Percentiles rank a stretch among this genome's conserved stretches.
These are phyloP conservation scores for Masticophis lateralis DNA, from an alignment of 2,797 vertebrate species.

Conservation along the genomic window DNA sequence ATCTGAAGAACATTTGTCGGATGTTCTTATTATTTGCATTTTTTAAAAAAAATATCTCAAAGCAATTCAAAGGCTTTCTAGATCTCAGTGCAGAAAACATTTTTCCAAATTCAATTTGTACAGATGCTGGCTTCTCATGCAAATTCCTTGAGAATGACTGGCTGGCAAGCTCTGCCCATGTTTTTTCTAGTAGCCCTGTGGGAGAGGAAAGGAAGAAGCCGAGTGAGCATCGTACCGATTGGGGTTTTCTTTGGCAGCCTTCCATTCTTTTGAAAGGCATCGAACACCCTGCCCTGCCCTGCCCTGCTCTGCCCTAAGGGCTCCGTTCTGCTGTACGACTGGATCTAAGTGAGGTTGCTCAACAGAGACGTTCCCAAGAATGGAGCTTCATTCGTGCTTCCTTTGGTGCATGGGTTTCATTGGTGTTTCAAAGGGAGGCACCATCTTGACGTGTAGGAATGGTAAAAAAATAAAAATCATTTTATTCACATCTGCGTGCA, in stretches of 20 bases:
- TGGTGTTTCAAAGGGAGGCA: background rate
- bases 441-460: background rate
- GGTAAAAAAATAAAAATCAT: background rate
- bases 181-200: conserved; percentile 46
- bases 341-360: background rate
- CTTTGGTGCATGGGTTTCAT: background rate
- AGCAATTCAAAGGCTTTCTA: background rate
- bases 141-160: background rate
- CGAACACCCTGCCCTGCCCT: background rate
- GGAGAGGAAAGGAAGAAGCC: background rate
- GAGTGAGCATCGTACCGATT: conserved; percentile 15
- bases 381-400: background rate
- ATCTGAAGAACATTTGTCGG: background rate
- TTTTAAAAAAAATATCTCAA: background rate
- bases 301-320: background rate
- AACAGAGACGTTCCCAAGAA: background rate
- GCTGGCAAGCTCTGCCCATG: background rate
- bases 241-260: conserved; percentile 39
- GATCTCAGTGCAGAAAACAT: too few species aligned
- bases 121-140: background rate
- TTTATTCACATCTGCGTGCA: background rate
- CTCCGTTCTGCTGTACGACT: background rate
- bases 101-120: background rate
- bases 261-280: conserved; percentile 1
- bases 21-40: background rate